Percentiles rank a stretch among this genome's conserved stretches.
Conservation (phyloP, 1,140 invertebrate genomes). For the Trichogramma pretiosum region DNA sequence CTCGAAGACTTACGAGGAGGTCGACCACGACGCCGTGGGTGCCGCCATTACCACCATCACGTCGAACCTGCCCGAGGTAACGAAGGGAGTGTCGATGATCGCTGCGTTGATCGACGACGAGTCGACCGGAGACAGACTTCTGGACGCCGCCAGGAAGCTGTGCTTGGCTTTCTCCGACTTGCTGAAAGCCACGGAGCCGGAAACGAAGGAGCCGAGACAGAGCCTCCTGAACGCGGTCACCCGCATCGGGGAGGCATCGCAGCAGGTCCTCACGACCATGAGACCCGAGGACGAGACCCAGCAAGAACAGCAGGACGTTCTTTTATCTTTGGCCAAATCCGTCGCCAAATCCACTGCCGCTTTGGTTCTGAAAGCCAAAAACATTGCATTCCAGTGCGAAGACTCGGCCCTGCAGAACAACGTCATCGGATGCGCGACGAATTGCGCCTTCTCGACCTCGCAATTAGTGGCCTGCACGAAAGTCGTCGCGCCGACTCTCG, state of each 20-base stretch:
- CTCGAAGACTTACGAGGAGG: conserved; percentile 69
- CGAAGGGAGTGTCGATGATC: conserved; percentile 87
- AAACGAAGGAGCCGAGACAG: conserved; percentile 84
- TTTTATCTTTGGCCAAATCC: conserved; percentile 84
- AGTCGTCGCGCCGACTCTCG: conserved; percentile 76
- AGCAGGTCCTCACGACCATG: conserved; percentile 87
- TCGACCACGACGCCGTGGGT: conserved; percentile 91
- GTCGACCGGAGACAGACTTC: conserved; percentile 70
- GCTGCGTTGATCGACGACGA: conserved; percentile 86
- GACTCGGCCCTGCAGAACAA: conserved; percentile 68
- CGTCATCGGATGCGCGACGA: conserved; percentile 89
- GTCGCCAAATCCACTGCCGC: conserved; percentile 95
- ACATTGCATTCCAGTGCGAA: conserved; percentile 79
- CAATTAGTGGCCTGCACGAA: conserved; percentile 97
- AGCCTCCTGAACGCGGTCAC: conserved; percentile 89
- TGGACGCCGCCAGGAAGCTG: conserved; percentile 86
- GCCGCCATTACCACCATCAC: conserved; percentile 96
- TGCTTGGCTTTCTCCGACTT: conserved; percentile 92
- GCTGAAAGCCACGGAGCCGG: conserved; percentile 87
- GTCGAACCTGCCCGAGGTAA: conserved; percentile 92
- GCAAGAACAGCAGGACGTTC: conserved; percentile 73
- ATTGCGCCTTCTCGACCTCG: conserved; percentile 93
- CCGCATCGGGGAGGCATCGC: conserved; percentile 90
- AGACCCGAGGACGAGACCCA: conserved; percentile 80
- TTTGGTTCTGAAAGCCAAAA: conserved; percentile 89